phyloP scores from a whole-genome alignment of 2,888 invertebrate genomes.

The Pandemis cinnamomeana region DNA sequence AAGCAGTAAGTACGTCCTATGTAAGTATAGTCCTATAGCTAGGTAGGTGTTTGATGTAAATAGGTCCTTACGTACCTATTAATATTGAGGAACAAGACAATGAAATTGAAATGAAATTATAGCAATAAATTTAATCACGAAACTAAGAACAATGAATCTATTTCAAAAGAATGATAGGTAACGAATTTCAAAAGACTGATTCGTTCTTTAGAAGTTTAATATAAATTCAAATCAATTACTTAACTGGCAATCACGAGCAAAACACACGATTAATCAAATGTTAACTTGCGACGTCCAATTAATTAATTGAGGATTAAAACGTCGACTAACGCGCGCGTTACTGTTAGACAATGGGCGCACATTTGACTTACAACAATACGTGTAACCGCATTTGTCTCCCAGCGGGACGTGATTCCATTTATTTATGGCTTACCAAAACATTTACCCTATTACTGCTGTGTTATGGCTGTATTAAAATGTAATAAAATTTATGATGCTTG shows the following conservation, averaged over 20 bases:
- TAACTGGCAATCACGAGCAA: slow-evolving; percentile 20
- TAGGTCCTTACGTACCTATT: neutral
- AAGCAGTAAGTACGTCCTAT: too few species aligned
- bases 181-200: slow-evolving; percentile 14
- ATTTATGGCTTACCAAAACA: slow-evolving; percentile 84
- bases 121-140: neutral
- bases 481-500: slow-evolving; percentile 82
- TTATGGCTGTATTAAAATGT: slow-evolving; percentile 83
- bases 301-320: slow-evolving; percentile 36
- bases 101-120: too few species aligned
- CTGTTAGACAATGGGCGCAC: slow-evolving; percentile 32
- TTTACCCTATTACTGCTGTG: slow-evolving; percentile 83
- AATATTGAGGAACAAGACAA: neutral
- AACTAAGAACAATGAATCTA: neutral
- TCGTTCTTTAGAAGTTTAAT: neutral
- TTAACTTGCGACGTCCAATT: slow-evolving; percentile 34
- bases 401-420: slow-evolving; percentile 72
- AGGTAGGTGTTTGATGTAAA: too few species aligned
- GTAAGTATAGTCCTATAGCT: too few species aligned
- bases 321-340: slow-evolving; percentile 26
- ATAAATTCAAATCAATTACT: slow-evolving; percentile 32
- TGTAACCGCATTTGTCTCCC: slow-evolving; percentile 71
- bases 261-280: slow-evolving; percentile 40
- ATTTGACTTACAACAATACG: slow-evolving; percentile 42
- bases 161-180: neutral